A percentile compares a stretch with the other conserved stretches of the same genome.
These are phyloP conservation scores for Pelobates fuscus DNA, from an alignment of 2,113 vertebrate species.

Conservation along the genomic window DNA sequence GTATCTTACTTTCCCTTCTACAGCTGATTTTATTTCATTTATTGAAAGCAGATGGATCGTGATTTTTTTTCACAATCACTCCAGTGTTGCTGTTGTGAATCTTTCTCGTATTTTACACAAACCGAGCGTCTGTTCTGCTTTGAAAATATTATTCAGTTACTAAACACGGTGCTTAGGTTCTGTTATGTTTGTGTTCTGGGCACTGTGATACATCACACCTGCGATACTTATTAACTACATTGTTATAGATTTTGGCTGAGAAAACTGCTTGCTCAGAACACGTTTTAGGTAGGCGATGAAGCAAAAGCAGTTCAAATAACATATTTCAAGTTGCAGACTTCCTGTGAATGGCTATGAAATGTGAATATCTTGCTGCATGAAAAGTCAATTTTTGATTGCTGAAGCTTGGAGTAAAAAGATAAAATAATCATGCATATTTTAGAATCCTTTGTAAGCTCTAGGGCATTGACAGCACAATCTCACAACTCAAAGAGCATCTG, in stretches of 20 bases:
- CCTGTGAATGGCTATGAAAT: neutral
- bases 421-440: conserved; percentile 5
- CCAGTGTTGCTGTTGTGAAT: neutral
- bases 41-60: too few species aligned
- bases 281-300: neutral
- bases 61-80: neutral
- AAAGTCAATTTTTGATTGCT: neutral
- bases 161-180: neutral
- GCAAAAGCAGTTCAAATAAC: neutral
- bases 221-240: neutral
- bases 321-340: neutral
- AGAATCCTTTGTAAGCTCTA: neutral
- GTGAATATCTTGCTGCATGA: neutral
- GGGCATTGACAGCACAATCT: neutral
- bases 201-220: neutral
- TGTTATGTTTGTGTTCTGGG: neutral
- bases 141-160: neutral
- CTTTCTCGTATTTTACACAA: neutral
- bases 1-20: too few species aligned
- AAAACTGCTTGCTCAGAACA: conserved; percentile 5
- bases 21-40: too few species aligned
- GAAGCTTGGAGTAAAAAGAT: neutral
- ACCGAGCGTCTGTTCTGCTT: neutral
- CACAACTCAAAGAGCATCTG: neutral
- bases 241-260: neutral